Percentiles rank a stretch among this genome's conserved stretches.
Evolutionary conservation across 2,113 vertebrate species (phyloP).

Genomic region (Catagonus wagneri): DNA sequence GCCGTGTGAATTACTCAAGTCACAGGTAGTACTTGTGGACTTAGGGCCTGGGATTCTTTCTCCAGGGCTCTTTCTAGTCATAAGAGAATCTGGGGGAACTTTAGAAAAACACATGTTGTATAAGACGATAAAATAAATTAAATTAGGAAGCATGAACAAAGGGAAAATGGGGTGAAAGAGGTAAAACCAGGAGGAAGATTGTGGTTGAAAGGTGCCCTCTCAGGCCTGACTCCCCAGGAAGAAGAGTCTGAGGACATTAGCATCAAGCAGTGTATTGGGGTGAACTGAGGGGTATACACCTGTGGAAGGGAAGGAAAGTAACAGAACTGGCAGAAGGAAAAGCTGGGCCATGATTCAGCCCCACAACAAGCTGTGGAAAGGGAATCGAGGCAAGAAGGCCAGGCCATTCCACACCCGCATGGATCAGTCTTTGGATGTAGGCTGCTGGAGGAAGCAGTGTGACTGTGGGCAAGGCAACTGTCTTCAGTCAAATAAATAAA

Average conservation of each 20-base stretch:
- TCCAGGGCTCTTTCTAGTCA: background rate
- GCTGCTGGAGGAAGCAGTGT: background rate
- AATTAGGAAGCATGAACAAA: background rate
- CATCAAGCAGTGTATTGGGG: background rate
- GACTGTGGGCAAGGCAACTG: background rate
- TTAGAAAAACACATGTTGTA: background rate
- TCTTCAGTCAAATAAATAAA: background rate
- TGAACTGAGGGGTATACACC: background rate
- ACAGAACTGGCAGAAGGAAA: background rate
- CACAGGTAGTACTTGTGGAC: background rate
- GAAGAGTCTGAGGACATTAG: background rate
- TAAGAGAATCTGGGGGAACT: too few species aligned
- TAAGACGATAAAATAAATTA: background rate
- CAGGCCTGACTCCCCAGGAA: background rate
- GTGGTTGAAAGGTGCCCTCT: background rate
- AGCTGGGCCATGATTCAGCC: background rate
- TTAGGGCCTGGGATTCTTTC: background rate
- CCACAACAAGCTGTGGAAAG: background rate
- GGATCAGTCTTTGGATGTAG: background rate
- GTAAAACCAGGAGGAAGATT: background rate
- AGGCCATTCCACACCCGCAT: too few species aligned
- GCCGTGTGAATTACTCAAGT: background rate
- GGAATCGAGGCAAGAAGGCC: background rate
- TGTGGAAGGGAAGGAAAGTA: background rate
- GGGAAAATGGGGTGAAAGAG: background rate